Evolutionary conservation across 1,140 invertebrate species (phyloP), one percentile per base, ranked within the genome.

Genomic region (Dinoponera quadriceps): DNA sequence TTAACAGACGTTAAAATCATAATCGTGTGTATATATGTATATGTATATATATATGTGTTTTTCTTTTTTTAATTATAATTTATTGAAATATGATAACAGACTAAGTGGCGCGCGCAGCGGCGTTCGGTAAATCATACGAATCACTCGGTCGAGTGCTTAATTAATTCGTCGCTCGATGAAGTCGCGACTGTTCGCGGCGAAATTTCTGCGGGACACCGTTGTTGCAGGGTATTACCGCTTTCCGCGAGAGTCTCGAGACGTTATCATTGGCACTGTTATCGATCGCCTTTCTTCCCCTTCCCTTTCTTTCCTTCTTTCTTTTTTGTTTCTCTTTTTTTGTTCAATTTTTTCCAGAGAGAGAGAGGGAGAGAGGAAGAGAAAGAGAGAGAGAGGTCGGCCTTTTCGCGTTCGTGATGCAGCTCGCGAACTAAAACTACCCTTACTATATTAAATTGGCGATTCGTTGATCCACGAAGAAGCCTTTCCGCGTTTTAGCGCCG

Each of bases 401-500:
- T 66, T 80, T 29, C 51, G 14, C n/a, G 69, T 71, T 59, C 49
- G 22, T 65, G 29, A 55, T 48, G 18, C 33, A 59, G 16, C 51
- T n/a, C 33, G 29, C 38, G 38, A 44, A 55, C 20, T 63, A 54
- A 66, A 77, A 20, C 73, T 75, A 65, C 44, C 25, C 49, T 66
- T 66, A 77, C 20, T 54, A 66, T 54, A 77, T 25, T 54, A 66
- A 66, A 77, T 66, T 65, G 73, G 73, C 59, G 60, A 66, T 77
- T 66, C 62, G 27, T 77, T 77, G 49, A 80, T 69, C 25, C 38
- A 27, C 25, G 16, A 7, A 55, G 18, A 57, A 71, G n/a, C 63
- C 29, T 29, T 38, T 13, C 18, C 16, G n/a, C 25, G 38, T 65
- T 65, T 22, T 11, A 44, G 25, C n/a, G n/a, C 25, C 51, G 51